phyloP scores from a whole-genome alignment of 2,888 invertebrate genomes.

The Byasa hedistus region DNA sequence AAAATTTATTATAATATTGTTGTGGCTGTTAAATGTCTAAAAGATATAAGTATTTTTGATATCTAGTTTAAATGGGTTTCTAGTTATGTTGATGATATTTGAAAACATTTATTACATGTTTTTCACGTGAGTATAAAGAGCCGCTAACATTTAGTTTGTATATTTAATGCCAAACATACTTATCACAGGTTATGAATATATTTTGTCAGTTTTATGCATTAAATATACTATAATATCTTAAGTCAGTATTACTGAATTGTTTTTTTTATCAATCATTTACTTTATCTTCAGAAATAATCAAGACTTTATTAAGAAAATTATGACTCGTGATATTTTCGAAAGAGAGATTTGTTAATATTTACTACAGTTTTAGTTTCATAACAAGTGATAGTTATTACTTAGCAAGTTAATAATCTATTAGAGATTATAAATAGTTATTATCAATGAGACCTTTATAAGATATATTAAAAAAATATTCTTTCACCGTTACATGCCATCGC shows the following conservation, averaged over 20 bases:
- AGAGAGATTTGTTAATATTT: too few species aligned
- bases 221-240: too few species aligned
- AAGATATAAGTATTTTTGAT: neutral
- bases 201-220: too few species aligned
- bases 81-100: neutral
- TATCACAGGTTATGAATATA: neutral
- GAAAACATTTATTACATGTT: neutral
- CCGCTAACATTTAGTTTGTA: neutral
- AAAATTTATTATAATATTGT: slow-evolving; percentile 8
- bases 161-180: neutral
- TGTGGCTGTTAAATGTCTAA: neutral
- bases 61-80: neutral
- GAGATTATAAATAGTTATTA: too few species aligned
- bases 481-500: neutral
- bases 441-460: neutral
- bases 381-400: too few species aligned
- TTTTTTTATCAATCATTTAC: too few species aligned
- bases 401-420: too few species aligned
- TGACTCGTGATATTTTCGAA: too few species aligned
- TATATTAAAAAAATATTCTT: neutral
- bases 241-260: too few species aligned
- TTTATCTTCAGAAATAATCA: too few species aligned
- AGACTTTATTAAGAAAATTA: too few species aligned
- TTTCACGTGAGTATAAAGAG: neutral
- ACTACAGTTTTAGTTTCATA: too few species aligned